phyloP scores from a whole-genome alignment of 2,888 invertebrate species.

The Fabriciana adippe region DNA sequence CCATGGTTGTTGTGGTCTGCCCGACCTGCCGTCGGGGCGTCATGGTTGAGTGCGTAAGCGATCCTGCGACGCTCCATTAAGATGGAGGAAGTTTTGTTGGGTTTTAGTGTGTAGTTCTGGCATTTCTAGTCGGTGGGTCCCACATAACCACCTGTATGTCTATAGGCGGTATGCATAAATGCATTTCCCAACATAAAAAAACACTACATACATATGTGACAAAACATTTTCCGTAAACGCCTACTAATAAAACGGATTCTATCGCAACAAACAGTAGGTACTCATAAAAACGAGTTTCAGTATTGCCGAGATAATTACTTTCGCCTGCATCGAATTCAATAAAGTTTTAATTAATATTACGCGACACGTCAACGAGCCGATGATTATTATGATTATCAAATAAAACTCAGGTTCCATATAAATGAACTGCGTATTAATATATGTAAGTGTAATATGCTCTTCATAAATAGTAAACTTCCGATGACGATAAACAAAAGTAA shows the following conservation, averaged over 20 bases:
- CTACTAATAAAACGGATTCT: slow-evolving; percentile 3
- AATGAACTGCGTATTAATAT: slow-evolving; percentile 19
- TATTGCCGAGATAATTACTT: slow-evolving; percentile 59
- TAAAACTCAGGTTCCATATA: slow-evolving; percentile 24
- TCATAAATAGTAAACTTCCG: too few relatives aligned
- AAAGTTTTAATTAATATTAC: slow-evolving; percentile 61
- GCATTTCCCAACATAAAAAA: too few relatives aligned
- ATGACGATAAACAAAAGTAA: too few relatives aligned
- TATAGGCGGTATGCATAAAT: too few relatives aligned
- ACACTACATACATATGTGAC: neutral
- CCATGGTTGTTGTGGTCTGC: too few relatives aligned
- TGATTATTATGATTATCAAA: slow-evolving; percentile 43
- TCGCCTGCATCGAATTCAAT: slow-evolving; percentile 60
- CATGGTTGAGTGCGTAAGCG: too few relatives aligned
- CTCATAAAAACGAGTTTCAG: slow-evolving; percentile 50
- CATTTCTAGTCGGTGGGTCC: too few relatives aligned
- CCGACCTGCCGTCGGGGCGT: too few relatives aligned
- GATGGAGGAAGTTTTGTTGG: too few relatives aligned
- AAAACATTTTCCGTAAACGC: slow-evolving; percentile 2
- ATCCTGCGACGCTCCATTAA: too few relatives aligned
- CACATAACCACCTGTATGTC: too few relatives aligned
- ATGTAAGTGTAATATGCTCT: neutral
- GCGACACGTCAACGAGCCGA: slow-evolving; percentile 40
- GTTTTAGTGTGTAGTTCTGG: too few relatives aligned
- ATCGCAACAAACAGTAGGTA: slow-evolving; percentile 30